Conservation (phyloP, 2,888 invertebrate species). For the Theretra japonica region DNA sequence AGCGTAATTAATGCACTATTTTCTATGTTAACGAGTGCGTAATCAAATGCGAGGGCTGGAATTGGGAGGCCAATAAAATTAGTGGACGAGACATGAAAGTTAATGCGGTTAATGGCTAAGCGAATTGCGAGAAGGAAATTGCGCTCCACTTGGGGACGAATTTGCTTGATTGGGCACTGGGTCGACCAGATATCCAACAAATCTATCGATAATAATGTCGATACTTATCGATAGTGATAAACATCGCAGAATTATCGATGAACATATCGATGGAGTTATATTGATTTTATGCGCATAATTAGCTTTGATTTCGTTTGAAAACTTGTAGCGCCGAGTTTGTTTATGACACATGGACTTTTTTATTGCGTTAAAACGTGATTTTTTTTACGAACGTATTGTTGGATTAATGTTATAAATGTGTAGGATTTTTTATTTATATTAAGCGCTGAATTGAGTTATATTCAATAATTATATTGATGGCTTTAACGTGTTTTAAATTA, state of each 20-base stretch:
- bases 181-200: conserved; percentile 49
- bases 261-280: neutral
- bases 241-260: neutral
- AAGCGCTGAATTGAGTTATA: no score
- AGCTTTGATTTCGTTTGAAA: no score
- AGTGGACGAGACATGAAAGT: conserved; percentile 77
- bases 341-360: no score
- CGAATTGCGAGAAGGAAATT: conserved; percentile 76
- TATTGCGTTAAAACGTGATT: no score
- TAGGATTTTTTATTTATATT: no score
- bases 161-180: conserved; percentile 75
- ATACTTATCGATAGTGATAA: neutral
- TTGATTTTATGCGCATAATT: no score
- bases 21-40: conserved; percentile 58
- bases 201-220: neutral
- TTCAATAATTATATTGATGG: no score
- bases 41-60: conserved; percentile 65
- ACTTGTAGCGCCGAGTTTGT: no score
- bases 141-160: conserved; percentile 69
- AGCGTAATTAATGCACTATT: conserved; percentile 55
- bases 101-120: conserved; percentile 76
- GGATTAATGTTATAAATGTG: no score
- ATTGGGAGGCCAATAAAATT: conserved; percentile 74
- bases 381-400: no score
- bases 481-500: no score